A percentile compares a stretch with the other conserved stretches of the same genome.
Conservation (phyloP, 2,888 invertebrate genomes). For the Iphiclides podalirius region DNA sequence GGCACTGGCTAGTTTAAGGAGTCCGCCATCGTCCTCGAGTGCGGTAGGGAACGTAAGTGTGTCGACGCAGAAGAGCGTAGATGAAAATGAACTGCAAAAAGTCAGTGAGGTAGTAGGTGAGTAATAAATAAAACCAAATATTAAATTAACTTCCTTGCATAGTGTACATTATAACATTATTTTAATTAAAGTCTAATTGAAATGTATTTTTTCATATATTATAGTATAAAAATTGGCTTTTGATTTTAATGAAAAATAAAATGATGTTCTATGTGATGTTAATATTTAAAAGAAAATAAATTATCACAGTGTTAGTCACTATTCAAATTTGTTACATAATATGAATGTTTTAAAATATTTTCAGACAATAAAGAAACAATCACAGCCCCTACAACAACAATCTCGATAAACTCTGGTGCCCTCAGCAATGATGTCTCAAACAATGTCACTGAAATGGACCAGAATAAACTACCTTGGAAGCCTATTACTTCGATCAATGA, state of each 20-base stretch:
- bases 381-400: slow-evolving; percentile 39
- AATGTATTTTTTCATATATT: not conserved
- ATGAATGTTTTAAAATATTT: no score
- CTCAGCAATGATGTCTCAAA: slow-evolving; percentile 53
- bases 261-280: no score
- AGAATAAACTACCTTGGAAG: slow-evolving; percentile 56
- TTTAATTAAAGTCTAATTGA: not conserved
- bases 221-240: not conserved
- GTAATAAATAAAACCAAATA: slow-evolving; percentile 23
- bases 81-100: slow-evolving; percentile 71
- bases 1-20: slow-evolving; percentile 71
- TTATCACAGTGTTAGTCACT: no score
- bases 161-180: not conserved
- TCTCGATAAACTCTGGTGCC: slow-evolving; percentile 29
- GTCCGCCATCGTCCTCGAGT: slow-evolving; percentile 52
- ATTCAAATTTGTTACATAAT: no score
- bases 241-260: no score
- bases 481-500: slow-evolving; percentile 40
- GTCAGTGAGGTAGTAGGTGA: slow-evolving; percentile 63
- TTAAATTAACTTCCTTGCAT: not conserved
- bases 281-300: no score
- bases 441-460: slow-evolving; percentile 50
- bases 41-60: slow-evolving; percentile 43
- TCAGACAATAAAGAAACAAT: slow-evolving; percentile 57
- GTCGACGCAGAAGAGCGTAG: slow-evolving; percentile 47